These are phyloP conservation scores for Girardia tigrina DNA, from an alignment of 2,888 invertebrate genomes.

Conservation along the genomic window DNA sequence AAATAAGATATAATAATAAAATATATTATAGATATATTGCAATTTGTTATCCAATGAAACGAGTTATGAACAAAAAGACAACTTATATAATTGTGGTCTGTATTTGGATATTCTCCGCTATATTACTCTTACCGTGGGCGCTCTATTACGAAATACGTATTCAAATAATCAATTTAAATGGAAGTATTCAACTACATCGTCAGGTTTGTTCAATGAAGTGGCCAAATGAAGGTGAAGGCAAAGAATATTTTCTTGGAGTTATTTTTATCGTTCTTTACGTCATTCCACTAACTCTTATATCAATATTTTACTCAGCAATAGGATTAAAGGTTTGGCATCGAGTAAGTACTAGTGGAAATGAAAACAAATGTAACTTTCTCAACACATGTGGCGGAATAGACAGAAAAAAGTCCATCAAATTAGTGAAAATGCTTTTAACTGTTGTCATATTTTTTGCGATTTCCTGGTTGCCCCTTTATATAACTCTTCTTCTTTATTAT, in stretches of 20 bases:
- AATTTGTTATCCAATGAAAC: not conserved
- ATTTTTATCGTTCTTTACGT: constrained; percentile 1
- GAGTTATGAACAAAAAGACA: not conserved
- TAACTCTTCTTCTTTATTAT: constrained; percentile 4
- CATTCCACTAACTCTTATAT: not conserved
- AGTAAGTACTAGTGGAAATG: not conserved
- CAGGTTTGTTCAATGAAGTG: not conserved
- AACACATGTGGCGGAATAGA: constrained; percentile 3
- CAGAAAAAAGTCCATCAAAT: constrained; percentile 18
- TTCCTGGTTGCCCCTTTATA: constrained; percentile 11
- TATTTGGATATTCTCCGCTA: not conserved
- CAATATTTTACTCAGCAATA: not conserved
- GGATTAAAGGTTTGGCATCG: not conserved
- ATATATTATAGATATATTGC: not conserved
- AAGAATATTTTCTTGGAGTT: constrained; percentile 12
- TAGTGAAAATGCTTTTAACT: not conserved
- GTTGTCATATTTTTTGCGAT: not conserved
- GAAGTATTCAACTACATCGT: not conserved
- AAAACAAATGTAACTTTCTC: not conserved
- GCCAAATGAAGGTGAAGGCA: not conserved
- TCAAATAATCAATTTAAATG: not conserved
- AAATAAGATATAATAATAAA: not conserved
- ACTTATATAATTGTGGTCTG: not conserved
- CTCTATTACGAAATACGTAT: not conserved
- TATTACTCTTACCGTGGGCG: not conserved